A percentile compares a stretch with the other conserved stretches of the same genome.
phyloP scores from a whole-genome alignment of 2,888 invertebrate species.

The Mimumesa dahlbomi region DNA sequence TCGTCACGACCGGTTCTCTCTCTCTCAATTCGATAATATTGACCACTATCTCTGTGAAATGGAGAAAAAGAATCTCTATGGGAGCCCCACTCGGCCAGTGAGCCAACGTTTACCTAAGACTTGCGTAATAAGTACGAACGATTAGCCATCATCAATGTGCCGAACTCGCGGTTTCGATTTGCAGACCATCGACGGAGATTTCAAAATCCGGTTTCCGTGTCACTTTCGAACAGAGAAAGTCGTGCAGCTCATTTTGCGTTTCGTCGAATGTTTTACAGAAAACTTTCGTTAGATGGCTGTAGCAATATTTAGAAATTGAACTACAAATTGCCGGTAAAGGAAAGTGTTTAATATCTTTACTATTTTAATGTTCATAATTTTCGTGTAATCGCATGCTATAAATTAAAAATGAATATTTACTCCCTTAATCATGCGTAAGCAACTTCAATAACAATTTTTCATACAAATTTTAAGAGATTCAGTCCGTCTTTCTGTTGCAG shows the following conservation, averaged over 20 bases:
- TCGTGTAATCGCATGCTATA: neutral
- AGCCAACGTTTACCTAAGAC: slow-evolving; percentile 48
- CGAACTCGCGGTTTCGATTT: slow-evolving; percentile 31
- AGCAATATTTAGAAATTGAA: neutral
- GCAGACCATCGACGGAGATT: slow-evolving; percentile 42
- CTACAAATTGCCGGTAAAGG: neutral
- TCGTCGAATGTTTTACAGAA: slow-evolving; percentile 36
- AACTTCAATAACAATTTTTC: no score
- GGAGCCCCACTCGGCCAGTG: neutral
- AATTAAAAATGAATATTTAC: no score
- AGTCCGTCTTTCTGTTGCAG: no score
- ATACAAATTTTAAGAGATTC: no score
- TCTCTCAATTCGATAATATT: slow-evolving; percentile 49
- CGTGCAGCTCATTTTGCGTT: slow-evolving; percentile 43
- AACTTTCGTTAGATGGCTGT: slow-evolving; percentile 34
- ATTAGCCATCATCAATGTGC: slow-evolving; percentile 35
- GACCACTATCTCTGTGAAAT: slow-evolving; percentile 11
- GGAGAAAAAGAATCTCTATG: slow-evolving; percentile 13
- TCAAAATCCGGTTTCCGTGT: slow-evolving; percentile 53
- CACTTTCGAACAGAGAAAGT: slow-evolving; percentile 63
- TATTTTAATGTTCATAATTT: neutral
- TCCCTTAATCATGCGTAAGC: no score
- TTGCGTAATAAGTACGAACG: slow-evolving; percentile 56
- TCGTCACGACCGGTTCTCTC: slow-evolving; percentile 46
- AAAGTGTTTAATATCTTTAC: no score